These are phyloP conservation scores for Buathra laborator DNA, from an alignment of 2,888 invertebrate genomes.

Conservation along the genomic window DNA sequence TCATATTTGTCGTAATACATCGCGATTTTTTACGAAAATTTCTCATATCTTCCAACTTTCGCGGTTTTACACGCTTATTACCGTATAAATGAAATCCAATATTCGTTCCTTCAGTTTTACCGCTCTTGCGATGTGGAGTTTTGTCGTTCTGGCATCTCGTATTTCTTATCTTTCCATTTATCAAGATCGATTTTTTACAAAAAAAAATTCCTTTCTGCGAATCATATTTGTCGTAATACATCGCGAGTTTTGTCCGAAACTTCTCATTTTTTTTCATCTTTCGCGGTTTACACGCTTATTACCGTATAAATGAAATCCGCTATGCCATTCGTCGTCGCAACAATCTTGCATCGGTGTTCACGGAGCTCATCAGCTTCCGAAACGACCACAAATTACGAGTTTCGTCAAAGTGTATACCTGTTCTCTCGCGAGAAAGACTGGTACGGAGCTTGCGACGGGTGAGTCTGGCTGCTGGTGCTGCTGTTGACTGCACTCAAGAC, in stretches of 20 bases:
- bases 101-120: too few relatives aligned
- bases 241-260: not conserved
- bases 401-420: not conserved
- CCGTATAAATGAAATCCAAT: not conserved
- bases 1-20: not conserved
- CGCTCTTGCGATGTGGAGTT: too few relatives aligned
- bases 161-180: not conserved
- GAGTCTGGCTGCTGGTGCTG: slow-evolving; percentile 16
- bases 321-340: not conserved
- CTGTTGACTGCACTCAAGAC: slow-evolving; percentile 23
- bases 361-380: not conserved
- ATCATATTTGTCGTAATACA: not conserved
- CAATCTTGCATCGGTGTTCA: not conserved
- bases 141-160: not conserved
- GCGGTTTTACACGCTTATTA: not conserved
- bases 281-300: not conserved
- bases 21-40: not conserved
- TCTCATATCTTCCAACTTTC: not conserved
- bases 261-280: not conserved
- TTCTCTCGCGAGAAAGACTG: slow-evolving; percentile 17
- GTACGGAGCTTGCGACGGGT: not conserved
- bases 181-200: not conserved
- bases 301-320: not conserved
- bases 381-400: slow-evolving; percentile 14
- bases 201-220: not conserved